Percentiles rank a stretch among this genome's conserved stretches.
phyloP scores from a whole-genome alignment of 1,140 invertebrate genomes.

The Portunus trituberculatus region DNA sequence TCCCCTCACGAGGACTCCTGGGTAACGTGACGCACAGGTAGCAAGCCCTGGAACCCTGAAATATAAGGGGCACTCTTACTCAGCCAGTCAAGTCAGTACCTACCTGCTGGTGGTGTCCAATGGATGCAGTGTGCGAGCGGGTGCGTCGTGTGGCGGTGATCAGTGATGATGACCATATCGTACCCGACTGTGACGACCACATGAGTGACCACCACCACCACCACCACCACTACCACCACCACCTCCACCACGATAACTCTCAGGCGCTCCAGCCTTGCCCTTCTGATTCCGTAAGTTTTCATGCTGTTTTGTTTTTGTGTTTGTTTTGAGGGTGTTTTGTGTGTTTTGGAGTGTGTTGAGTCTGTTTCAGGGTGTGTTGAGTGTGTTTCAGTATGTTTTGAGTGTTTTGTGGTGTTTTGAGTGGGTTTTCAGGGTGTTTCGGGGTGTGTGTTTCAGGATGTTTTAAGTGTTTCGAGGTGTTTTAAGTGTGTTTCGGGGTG shows the following conservation, averaged over 20 bases:
- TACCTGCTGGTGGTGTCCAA: not conserved
- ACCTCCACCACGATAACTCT: not conserved
- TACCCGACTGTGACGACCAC: constrained; percentile 66
- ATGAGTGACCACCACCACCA: constrained; percentile 60
- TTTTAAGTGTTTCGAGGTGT: too few species aligned
- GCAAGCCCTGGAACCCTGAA: not conserved
- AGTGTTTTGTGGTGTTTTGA: too few species aligned
- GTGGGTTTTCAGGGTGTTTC: too few species aligned
- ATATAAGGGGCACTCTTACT: not conserved
- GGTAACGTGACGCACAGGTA: constrained; percentile 58
- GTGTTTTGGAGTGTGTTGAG: too few species aligned
- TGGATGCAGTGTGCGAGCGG: constrained; percentile 68
- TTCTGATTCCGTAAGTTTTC: constrained; percentile 44
- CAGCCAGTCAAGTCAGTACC: not conserved
- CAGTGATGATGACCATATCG: constrained; percentile 72
- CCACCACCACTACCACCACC: constrained; percentile 42
- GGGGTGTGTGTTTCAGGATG: too few species aligned
- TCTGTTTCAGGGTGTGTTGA: too few species aligned
- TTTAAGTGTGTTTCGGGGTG: too few species aligned
- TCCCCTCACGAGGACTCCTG: constrained; percentile 63
- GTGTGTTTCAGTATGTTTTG: too few species aligned
- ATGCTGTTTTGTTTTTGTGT: too few species aligned
- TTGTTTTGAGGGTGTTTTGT: too few species aligned
- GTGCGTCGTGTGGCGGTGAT: constrained; percentile 72
- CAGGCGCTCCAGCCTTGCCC: not conserved